Conservation (phyloP, 1,140 invertebrate species). For the Zeugodacus cucurbitae region DNA sequence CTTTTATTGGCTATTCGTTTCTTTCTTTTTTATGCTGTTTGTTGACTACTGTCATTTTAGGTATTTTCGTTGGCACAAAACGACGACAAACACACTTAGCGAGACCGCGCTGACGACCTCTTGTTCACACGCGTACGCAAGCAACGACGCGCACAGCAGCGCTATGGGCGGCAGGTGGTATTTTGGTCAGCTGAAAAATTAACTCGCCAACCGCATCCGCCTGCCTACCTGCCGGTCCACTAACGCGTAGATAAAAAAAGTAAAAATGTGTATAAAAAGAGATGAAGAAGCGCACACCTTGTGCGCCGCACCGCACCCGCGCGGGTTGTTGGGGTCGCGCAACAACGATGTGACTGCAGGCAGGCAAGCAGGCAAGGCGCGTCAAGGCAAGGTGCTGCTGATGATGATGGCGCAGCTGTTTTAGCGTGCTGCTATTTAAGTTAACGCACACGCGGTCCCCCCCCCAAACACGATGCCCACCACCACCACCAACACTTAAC, state of each 20-base stretch:
- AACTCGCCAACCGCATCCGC: not conserved
- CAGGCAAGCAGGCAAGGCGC: slow-evolving; percentile 4
- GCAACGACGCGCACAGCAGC: not conserved
- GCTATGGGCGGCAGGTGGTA: slow-evolving; percentile 40
- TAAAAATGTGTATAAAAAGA: not conserved
- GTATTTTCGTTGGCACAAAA: not conserved
- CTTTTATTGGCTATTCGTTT: not conserved
- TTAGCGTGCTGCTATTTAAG: slow-evolving; percentile 18
- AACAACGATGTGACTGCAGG: not conserved
- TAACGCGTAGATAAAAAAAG: not conserved
- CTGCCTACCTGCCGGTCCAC: not conserved
- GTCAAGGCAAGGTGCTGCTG: slow-evolving; percentile 4
- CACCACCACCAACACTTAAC: not conserved
- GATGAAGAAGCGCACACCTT: slow-evolving; percentile 1
- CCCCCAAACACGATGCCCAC: not conserved
- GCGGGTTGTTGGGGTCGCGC: not conserved
- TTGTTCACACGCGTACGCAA: not conserved
- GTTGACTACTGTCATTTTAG: slow-evolving; percentile 1
- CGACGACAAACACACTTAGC: not conserved
- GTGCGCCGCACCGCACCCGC: not conserved
- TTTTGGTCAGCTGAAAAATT: slow-evolving; percentile 39
- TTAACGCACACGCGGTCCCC: not conserved
- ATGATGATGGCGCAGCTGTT: slow-evolving; percentile 3
- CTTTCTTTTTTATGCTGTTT: not conserved
- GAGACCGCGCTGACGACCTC: not conserved